Evolutionary conservation across 2,797 vertebrate species (phyloP), one percentile per base, ranked within the genome.

Genomic region (Anguilla marmorata): DNA sequence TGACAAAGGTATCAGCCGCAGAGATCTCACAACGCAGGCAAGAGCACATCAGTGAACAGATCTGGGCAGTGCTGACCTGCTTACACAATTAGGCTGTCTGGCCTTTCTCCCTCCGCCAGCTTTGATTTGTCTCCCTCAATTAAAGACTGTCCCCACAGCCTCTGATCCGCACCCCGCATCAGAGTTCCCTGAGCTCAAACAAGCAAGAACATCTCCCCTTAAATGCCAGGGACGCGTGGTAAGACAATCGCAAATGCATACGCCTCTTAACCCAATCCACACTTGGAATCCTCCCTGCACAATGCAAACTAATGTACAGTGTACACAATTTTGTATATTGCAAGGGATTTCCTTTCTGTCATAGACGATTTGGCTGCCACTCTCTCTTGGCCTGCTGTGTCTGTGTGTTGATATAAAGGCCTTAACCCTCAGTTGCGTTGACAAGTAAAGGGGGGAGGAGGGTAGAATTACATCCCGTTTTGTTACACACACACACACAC

Each of bases 31-130:
- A 74, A 27, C 33, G 27, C 11, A 37, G 3, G 30, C 30, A 74
- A 14, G 30, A 9, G 30, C 14, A 74, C 69, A 89, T 54, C 84
- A 87, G 90, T 90, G 86, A 92, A 90, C 90, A 69, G 89, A 90
- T 90, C 92, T 90, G 33, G 82, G 84, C 87, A 87, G 87, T 89
- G 90, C 92, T 93, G 91, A 92, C 63, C 83, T 76, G 12, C 52
- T 74, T 52, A 37, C 84, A 86, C n/a, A 86, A 85, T 83, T 89
- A 89, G 87, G 86, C 89, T 87, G 56, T 0, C 6, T 50, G n/a
- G 54, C 30, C 9, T 24, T 19, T 85, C 69, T 79, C 56, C 37
- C 50, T 89, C 87, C 19, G 19, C 76, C 88, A 33, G 50, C 87
- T 87, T 30, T 0, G 86, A 83, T 89, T 85, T 7, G 45, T 48